Percentiles rank a stretch among this genome's conserved stretches.
Evolutionary conservation across 2,888 invertebrate genomes (phyloP).

Genomic region (Calliphora vomitoria): DNA sequence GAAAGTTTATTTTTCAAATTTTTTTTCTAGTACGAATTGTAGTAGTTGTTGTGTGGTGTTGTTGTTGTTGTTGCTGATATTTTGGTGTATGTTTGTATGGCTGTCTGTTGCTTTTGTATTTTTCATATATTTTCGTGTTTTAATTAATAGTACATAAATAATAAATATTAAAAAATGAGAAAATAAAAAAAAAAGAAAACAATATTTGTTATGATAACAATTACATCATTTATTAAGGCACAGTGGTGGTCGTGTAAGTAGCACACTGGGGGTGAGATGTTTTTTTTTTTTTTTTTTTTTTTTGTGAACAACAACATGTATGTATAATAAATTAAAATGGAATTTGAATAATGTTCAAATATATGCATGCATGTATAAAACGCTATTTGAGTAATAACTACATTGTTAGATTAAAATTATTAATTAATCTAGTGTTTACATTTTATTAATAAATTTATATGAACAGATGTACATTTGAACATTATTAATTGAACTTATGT

Average conservation of each 20-base stretch:
- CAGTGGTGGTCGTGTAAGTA: conserved; percentile 34
- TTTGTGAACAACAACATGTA: not conserved
- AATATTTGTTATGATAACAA: conserved; percentile 54
- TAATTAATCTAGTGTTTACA: not conserved
- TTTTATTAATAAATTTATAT: too few species aligned
- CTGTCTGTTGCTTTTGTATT: conserved; percentile 22
- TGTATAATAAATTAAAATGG: not conserved
- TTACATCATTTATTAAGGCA: conserved; percentile 55
- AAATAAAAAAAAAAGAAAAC: conserved; percentile 3
- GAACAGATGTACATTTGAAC: too few species aligned
- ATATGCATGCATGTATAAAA: not conserved
- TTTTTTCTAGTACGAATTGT: conserved; percentile 35
- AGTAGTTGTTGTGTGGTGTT: conserved; percentile 5
- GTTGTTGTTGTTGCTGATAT: conserved; percentile 12
- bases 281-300: too few species aligned
- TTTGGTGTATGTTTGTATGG: conserved; percentile 17
- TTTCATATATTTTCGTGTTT: conserved; percentile 62
- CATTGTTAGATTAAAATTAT: too few species aligned
- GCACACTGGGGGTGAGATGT: conserved; percentile 34
- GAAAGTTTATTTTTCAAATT: conserved; percentile 61
- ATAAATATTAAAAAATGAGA: conserved; percentile 40
- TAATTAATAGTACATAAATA: conserved; percentile 63
- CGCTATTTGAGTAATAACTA: not conserved
- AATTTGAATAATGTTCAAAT: not conserved
- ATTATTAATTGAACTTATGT: too few species aligned